Evolutionary conservation across 2,113 vertebrate species (phyloP).

Genomic region (Potamarius usumacintae): DNA sequence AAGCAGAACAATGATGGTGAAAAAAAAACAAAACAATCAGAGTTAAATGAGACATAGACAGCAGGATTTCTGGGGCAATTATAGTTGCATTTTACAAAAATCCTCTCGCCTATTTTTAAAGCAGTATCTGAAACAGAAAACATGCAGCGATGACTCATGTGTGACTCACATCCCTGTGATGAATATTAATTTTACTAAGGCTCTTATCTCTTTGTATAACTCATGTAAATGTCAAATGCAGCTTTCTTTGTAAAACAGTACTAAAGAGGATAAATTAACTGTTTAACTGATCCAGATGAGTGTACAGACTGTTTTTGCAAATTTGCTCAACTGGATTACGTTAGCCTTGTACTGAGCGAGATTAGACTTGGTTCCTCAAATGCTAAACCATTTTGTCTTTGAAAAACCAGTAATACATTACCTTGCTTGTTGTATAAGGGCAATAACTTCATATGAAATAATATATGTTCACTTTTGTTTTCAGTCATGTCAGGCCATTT

Average conservation of each 20-base stretch:
- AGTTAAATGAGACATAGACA: conserved; percentile 44
- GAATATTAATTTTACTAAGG: background rate
- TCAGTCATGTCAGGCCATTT: background rate
- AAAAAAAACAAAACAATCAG: conserved; percentile 12
- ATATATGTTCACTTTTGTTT: background rate
- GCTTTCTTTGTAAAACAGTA: too few relatives aligned
- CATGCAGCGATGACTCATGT: conserved; percentile 21
- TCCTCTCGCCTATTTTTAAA: background rate
- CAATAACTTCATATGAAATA: background rate
- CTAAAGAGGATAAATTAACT: background rate
- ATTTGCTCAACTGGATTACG: background rate
- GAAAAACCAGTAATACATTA: background rate
- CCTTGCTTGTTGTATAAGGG: background rate
- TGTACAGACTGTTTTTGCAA: background rate
- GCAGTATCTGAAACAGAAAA: conserved; percentile 17
- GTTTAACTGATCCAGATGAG: background rate
- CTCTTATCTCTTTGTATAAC: background rate
- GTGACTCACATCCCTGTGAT: background rate
- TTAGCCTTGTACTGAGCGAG: background rate
- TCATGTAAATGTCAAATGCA: background rate
- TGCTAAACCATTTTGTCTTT: background rate
- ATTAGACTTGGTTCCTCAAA: background rate
- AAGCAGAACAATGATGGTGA: conserved; percentile 30
- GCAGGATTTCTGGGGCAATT: conserved; percentile 22
- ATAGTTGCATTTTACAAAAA: conserved; percentile 36